Evolutionary conservation across 2,797 vertebrate species (phyloP).

Genomic region (Neosalanx taihuensis): DNA sequence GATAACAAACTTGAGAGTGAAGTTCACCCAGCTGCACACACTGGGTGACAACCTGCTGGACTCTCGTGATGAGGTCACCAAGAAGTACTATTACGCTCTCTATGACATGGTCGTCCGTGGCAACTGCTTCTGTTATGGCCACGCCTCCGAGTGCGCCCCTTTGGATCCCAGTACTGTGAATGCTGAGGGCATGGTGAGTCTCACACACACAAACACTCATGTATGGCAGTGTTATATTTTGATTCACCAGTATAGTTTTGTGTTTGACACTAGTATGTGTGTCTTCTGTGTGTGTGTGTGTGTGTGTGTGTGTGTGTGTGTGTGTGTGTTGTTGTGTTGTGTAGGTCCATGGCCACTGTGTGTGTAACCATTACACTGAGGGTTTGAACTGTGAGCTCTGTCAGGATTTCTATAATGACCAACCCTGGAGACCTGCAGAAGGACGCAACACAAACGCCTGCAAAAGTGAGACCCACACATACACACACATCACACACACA

Average conservation of each 20-base stretch:
- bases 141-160: conserved; percentile 89
- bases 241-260: too few relatives aligned
- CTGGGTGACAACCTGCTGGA: conserved; percentile 93
- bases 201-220: background rate
- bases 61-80: conserved; percentile 85
- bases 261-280: background rate
- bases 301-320: conserved; percentile 9
- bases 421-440: conserved; percentile 93
- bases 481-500: conserved; percentile 6
- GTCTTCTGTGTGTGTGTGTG: background rate
- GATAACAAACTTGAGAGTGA: conserved; percentile 92
- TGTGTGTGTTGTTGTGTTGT: conserved; percentile 13
- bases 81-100: conserved; percentile 95
- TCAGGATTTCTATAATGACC: conserved; percentile 91
- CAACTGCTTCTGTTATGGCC: conserved; percentile 98
- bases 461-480: conserved; percentile 78
- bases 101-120: conserved; percentile 96
- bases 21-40: conserved; percentile 88
- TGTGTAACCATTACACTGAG: conserved; percentile 95
- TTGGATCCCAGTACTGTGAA: conserved; percentile 66
- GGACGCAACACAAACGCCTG: conserved; percentile 78
- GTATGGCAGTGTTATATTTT: too few relatives aligned
- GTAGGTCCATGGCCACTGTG: conserved; percentile 94
- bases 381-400: conserved; percentile 94
- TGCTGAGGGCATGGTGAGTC: conserved; percentile 89